Conservation (phyloP, 2,113 vertebrate species). For the Mastomys natalensis region DNA sequence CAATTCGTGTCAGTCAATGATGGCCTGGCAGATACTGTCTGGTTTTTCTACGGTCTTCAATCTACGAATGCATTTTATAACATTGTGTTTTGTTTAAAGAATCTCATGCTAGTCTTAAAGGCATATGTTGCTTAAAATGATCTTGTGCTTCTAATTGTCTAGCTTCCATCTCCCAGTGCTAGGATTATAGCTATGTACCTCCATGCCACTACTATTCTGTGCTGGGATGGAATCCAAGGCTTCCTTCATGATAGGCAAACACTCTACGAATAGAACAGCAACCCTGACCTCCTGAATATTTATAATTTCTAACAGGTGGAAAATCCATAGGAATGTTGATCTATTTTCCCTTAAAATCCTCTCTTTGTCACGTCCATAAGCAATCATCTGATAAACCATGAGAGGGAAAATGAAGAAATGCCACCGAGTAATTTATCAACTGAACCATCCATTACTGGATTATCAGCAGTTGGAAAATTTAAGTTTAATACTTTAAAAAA, state of each 20-base stretch:
- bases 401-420: neutral
- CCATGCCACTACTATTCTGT: neutral
- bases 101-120: neutral
- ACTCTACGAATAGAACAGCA: neutral
- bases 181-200: neutral
- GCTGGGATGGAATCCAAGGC: neutral
- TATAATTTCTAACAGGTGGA: neutral
- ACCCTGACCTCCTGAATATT: neutral
- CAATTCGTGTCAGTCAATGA: neutral
- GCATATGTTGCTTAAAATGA: neutral
- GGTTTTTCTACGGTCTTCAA: neutral
- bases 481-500: slow-evolving; percentile 57
- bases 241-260: neutral
- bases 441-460: slow-evolving; percentile 12
- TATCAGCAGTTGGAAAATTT: neutral
- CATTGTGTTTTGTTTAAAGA: neutral
- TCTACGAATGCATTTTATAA: neutral
- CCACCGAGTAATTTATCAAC: neutral
- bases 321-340: neutral
- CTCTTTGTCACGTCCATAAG: neutral
- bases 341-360: neutral
- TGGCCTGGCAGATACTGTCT: neutral
- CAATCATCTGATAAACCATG: neutral
- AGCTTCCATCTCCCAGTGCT: neutral
- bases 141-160: neutral